A percentile compares a stretch with the other conserved stretches of the same genome.
Conservation (phyloP, 2,888 invertebrate species). For the Labia minor region DNA sequence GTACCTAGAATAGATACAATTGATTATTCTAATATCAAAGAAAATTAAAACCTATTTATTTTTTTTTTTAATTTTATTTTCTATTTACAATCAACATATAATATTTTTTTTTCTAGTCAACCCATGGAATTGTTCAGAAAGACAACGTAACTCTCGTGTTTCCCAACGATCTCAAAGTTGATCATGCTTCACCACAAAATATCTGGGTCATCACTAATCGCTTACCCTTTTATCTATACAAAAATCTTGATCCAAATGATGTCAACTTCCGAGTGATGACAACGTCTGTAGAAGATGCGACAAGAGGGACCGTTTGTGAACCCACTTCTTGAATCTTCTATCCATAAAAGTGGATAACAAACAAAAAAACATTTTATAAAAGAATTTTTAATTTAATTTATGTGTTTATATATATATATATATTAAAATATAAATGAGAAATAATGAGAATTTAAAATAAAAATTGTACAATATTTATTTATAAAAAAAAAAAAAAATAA, state of each 20-base stretch:
- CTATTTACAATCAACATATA: no score
- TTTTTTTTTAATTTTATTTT: no score
- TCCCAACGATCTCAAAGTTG: slow-evolving; percentile 70
- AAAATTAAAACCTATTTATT: no score
- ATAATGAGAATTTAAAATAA: no score
- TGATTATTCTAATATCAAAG: no score
- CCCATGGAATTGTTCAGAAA: slow-evolving; percentile 48
- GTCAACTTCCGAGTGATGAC: slow-evolving; percentile 63
- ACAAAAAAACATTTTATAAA: background rate
- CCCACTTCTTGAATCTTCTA: slow-evolving; percentile 29
- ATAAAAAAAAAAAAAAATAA: no score
- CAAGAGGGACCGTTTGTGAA: slow-evolving; percentile 59
- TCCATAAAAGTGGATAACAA: background rate
- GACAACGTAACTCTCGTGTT: slow-evolving; percentile 57
- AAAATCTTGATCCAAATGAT: slow-evolving; percentile 47
- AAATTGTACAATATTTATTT: no score
- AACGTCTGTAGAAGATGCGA: slow-evolving; percentile 55
- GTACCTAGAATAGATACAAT: slow-evolving; percentile 53
- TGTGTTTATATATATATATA: no score
- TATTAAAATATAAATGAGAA: no score
- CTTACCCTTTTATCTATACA: slow-evolving; percentile 61
- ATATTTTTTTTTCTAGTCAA: slow-evolving; percentile 33
- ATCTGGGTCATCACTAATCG: slow-evolving; percentile 69
- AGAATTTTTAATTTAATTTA: background rate
- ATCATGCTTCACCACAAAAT: slow-evolving; percentile 53